A percentile compares a stretch with the other conserved stretches of the same genome.
Evolutionary conservation across 2,113 vertebrate genomes (phyloP).

Genomic region (Gambusia holbrooki): DNA sequence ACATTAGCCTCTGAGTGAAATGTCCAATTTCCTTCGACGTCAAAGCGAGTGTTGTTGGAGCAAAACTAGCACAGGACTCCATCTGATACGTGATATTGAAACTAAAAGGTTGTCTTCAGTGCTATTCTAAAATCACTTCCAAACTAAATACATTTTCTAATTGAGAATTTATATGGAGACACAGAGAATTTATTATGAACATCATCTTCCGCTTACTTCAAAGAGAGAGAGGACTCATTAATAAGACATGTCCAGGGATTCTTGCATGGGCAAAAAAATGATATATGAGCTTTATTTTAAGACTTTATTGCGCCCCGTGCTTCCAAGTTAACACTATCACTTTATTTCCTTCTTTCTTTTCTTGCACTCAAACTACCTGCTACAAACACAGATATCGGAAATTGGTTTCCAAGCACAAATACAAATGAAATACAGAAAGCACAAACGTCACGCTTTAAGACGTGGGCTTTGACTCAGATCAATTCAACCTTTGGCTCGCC

Average conservation of each 20-base stretch:
- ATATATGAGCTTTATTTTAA: conserved; percentile 54
- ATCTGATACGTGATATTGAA: too few relatives aligned
- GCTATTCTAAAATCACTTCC: too few relatives aligned
- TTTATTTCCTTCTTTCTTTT: not conserved
- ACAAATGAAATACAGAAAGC: not conserved
- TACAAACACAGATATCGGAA: not conserved
- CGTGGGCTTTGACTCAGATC: not conserved
- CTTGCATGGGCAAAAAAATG: conserved; percentile 38
- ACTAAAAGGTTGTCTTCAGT: too few relatives aligned
- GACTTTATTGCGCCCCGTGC: conserved; percentile 28
- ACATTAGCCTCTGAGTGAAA: too few relatives aligned
- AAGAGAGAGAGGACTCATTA: conserved; percentile 49
- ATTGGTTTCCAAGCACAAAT: not conserved
- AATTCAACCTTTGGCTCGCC: conserved; percentile 1
- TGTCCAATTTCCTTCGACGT: too few relatives aligned
- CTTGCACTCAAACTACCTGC: not conserved
- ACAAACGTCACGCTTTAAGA: not conserved
- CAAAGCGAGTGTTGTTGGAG: too few relatives aligned
- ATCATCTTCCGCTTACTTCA: conserved; percentile 27
- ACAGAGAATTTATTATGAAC: not conserved
- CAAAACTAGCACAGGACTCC: too few relatives aligned
- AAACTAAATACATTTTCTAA: too few relatives aligned
- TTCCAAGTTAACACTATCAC: not conserved
- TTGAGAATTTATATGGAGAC: not conserved
- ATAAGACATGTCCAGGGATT: conserved; percentile 41